Conservation (phyloP, 2,113 vertebrate species). For the Oryzias woworae region DNA sequence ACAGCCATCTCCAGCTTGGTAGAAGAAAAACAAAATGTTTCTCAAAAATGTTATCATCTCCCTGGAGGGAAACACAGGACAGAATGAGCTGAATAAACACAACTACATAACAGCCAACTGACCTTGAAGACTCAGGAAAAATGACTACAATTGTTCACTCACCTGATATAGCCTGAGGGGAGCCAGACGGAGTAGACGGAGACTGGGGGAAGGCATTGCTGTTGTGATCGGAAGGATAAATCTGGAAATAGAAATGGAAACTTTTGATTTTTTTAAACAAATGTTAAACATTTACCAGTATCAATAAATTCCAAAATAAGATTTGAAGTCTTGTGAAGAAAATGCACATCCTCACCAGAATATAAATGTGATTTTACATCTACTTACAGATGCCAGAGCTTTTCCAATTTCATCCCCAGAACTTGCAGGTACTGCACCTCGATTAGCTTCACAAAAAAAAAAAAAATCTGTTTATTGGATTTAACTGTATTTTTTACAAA, state of each 20-base stretch:
- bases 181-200: constrained; percentile 91
- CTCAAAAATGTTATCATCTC: constrained; percentile 12
- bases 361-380: not conserved
- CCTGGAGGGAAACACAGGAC: constrained; percentile 15
- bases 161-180: constrained; percentile 94
- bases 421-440: constrained; percentile 85
- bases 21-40: constrained; percentile 25
- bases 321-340: not conserved
- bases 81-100: constrained; percentile 23
- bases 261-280: constrained; percentile 10
- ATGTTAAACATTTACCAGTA: not conserved
- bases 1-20: constrained; percentile 13
- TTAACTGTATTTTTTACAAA: too few species aligned
- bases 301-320: not conserved
- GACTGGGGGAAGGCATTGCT: constrained; percentile 91
- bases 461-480: not conserved
- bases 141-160: constrained; percentile 31
- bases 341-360: not conserved
- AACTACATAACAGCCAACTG: constrained; percentile 18
- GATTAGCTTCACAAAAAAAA: constrained; percentile 75
- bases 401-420: constrained; percentile 96
- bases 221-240: constrained; percentile 93
- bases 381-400: constrained; percentile 93
- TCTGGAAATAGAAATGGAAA: constrained; percentile 73
- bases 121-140: constrained; percentile 30